Percentiles rank a stretch among this genome's conserved stretches.
Evolutionary conservation across 2,888 invertebrate genomes (phyloP).

Genomic region (Brenthis ino): DNA sequence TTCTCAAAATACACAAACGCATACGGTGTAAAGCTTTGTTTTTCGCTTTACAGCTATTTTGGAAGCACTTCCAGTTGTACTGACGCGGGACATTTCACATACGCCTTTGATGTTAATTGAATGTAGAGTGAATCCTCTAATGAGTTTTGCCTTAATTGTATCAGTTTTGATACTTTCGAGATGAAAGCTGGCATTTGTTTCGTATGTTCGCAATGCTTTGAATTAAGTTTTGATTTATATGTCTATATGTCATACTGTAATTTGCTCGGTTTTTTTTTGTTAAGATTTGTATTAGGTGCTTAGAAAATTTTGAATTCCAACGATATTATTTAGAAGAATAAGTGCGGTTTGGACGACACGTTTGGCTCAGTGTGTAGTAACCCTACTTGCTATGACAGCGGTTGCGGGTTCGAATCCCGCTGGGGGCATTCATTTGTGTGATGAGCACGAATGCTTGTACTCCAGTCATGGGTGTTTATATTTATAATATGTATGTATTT

Average conservation of each 20-base stretch:
- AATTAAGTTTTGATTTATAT: conserved; percentile 10
- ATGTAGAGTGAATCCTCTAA: conserved; percentile 48
- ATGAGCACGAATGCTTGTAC: no score
- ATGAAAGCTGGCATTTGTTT: conserved; percentile 18
- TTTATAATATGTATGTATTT: no score
- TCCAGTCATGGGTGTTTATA: no score
- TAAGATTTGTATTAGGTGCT: background rate
- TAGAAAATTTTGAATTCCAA: no score
- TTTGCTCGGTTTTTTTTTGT: background rate
- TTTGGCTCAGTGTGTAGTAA: no score
- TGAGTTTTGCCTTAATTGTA: conserved; percentile 39
- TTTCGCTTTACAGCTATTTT: conserved; percentile 31
- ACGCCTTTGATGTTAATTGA: conserved; percentile 67
- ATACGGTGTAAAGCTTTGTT: conserved; percentile 29
- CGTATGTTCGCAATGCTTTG: background rate
- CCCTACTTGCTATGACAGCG: no score
- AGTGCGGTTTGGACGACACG: no score
- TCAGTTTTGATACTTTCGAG: conserved; percentile 18
- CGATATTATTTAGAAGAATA: no score
- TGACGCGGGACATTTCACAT: conserved; percentile 57
- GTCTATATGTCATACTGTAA: background rate
- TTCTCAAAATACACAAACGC: conserved; percentile 21
- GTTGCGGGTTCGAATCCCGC: no score
- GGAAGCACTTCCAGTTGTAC: conserved; percentile 41
- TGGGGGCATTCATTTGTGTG: no score